Base-by-base conservation (phyloP, 2,113 vertebrate species). In the Barnardius zonarius region DNA sequence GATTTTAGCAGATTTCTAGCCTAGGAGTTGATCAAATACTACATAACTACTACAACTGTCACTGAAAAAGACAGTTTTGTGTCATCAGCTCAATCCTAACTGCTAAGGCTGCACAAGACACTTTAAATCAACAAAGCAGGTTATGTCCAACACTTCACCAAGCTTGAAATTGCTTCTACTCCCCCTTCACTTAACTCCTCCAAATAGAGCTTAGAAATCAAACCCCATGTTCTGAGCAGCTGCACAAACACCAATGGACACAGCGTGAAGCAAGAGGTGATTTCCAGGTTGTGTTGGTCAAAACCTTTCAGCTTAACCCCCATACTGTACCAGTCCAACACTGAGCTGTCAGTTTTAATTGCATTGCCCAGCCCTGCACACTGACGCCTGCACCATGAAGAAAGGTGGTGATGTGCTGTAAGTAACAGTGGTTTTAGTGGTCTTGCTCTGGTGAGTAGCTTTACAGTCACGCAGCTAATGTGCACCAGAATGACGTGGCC, bases 91-190 rank as follows among this genome's bases (percentile, higher is more conserved):
- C 70, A 68, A 61, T 57, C 66, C 81, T 55, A 55, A 64, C 33
- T 51, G 22, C 88, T 64, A 82, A 72, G 48, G 43, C 89, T 76
- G 51, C 85, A 23, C 54, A 81, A 43, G 46, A 77, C 48, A 39
- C 66, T 94, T 86, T 10, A 17, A 72, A 94, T 59, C 90, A 94
- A 52, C 75, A 63, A 66, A 84, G 85, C 70, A 84, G 88, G 90
- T 95, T 82, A 82, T 3, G 17, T 5, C 81, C n/a, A 30, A 35
- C 30, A 9, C 49, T 16, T 55, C 72, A 90, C 2, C 4, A 39
- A 75, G 81, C 81, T 79, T 23, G 43, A 94, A 89, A 91, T 43
- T 68, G 73, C 78, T 85, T 4, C 17, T 78, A 55, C 57, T 72
- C 54, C 30, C 73, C 76, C 68, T 90, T 63, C 92, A 87, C 74